These are phyloP conservation scores for Amphiprion ocellaris DNA, from an alignment of 2,113 vertebrate genomes.

Conservation along the genomic window DNA sequence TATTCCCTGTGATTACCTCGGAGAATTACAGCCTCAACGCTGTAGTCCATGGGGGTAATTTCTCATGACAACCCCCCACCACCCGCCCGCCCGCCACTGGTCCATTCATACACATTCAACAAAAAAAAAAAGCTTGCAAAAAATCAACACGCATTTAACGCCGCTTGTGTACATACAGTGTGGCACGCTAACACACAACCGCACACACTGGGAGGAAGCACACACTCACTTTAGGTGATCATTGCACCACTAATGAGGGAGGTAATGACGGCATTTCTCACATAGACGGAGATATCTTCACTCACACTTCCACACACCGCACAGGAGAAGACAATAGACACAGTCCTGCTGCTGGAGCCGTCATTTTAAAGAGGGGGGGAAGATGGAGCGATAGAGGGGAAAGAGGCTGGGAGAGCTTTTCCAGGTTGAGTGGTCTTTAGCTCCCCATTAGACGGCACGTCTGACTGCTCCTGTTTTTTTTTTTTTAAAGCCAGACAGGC, in stretches of 20 bases:
- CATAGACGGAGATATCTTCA: constrained; percentile 71
- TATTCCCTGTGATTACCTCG: constrained; percentile 83
- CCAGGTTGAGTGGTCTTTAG: constrained; percentile 74
- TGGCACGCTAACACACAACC: constrained; percentile 34
- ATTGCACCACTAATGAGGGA: constrained; percentile 83
- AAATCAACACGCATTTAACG: constrained; percentile 53
- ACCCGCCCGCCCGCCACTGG: constrained; percentile 57
- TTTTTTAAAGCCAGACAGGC: constrained; percentile 28
- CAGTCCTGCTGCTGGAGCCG: constrained; percentile 26
- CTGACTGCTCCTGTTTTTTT: constrained; percentile 51
- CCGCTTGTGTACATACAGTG: constrained; percentile 3
- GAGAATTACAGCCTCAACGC: constrained; percentile 83
- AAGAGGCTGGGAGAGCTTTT: constrained; percentile 47
- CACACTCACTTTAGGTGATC: constrained; percentile 76
- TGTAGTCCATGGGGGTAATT: constrained; percentile 80
- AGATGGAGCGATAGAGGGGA: constrained; percentile 21
- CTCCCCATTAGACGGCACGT: constrained; percentile 51
- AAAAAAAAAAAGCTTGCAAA: constrained; percentile 8
- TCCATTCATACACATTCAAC: constrained; percentile 66
- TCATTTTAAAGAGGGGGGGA: constrained; percentile 30
- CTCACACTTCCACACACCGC: constrained; percentile 36
- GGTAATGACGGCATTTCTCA: constrained; percentile 81
- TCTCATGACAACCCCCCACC: constrained; percentile 78
- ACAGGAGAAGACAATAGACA: constrained; percentile 45
- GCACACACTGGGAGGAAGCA: constrained; percentile 14